Conservation (phyloP, 2,113 vertebrate species). For the Apus apus region DNA sequence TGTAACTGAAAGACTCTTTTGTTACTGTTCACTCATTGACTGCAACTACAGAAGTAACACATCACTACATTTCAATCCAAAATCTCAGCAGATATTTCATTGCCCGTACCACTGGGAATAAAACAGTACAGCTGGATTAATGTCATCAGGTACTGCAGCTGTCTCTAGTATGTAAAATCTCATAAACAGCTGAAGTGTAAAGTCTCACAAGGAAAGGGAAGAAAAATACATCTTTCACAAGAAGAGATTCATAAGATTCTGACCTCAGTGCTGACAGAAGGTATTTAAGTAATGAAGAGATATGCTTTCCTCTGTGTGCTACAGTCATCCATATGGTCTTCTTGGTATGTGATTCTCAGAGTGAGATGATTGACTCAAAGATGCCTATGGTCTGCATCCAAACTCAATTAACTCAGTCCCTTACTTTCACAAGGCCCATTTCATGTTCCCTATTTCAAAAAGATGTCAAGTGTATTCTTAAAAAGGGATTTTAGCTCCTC, state of each 20-base stretch:
- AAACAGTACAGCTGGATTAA: neutral
- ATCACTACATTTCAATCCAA: neutral
- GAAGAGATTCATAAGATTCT: slow-evolving; percentile 1
- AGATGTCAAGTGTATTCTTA: neutral
- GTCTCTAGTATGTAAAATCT: neutral
- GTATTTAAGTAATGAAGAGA: neutral
- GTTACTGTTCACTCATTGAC: neutral
- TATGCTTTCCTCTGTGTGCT: neutral
- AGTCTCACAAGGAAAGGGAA: neutral
- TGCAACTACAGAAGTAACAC: neutral
- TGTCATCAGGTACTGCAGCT: neutral
- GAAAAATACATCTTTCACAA: neutral
- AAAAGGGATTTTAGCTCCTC: neutral
- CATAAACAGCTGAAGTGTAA: neutral
- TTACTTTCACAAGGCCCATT: neutral
- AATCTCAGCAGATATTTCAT: neutral
- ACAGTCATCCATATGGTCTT: neutral
- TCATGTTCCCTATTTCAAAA: neutral
- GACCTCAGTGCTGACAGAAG: neutral
- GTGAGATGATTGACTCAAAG: neutral
- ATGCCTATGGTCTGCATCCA: neutral
- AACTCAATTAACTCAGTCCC: neutral
- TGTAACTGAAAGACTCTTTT: neutral
- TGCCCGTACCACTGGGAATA: neutral
- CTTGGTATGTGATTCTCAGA: neutral